Percentiles rank a stretch among this genome's conserved stretches.
phyloP scores from a whole-genome alignment of 1,140 invertebrate species.

The Eriocheir sinensis region DNA sequence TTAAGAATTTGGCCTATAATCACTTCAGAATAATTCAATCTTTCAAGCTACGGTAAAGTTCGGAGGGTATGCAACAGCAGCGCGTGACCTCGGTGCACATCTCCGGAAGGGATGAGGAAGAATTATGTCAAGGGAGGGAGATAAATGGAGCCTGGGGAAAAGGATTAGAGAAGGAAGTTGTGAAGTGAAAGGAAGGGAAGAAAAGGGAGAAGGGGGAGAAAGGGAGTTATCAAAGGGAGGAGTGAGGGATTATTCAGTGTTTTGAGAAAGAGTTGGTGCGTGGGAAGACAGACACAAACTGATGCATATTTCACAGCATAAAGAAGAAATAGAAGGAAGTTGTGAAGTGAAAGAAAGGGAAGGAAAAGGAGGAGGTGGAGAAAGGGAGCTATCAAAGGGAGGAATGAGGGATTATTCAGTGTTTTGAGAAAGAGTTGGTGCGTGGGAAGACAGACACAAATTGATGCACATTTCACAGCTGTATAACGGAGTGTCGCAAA shows the following conservation, averaged over 20 bases:
- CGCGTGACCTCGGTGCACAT: no score
- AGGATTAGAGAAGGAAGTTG: not conserved
- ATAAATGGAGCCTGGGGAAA: not conserved
- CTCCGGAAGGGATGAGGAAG: no score
- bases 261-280: not conserved
- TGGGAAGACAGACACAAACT: no score
- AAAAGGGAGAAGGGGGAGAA: not conserved
- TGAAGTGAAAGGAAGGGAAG: not conserved
- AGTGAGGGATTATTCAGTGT: not conserved
- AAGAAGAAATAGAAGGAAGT: not conserved
- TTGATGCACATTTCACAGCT: no score
- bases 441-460: no score
- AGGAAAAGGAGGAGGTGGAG: not conserved
- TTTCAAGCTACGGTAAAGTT: no score
- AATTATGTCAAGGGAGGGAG: no score
- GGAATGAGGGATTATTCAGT: not conserved
- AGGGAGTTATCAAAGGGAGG: not conserved
- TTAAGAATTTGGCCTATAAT: no score
- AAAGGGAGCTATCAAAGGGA: not conserved
- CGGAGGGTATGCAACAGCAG: no score
- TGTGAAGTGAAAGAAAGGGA: not conserved
- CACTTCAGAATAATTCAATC: no score
- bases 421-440: not conserved
- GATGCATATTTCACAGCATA: no score
- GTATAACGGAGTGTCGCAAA: no score